Percentiles rank a stretch among this genome's conserved stretches.
These are phyloP conservation scores for Sialia sialis DNA, from an alignment of 2,113 vertebrate species.

Conservation along the genomic window DNA sequence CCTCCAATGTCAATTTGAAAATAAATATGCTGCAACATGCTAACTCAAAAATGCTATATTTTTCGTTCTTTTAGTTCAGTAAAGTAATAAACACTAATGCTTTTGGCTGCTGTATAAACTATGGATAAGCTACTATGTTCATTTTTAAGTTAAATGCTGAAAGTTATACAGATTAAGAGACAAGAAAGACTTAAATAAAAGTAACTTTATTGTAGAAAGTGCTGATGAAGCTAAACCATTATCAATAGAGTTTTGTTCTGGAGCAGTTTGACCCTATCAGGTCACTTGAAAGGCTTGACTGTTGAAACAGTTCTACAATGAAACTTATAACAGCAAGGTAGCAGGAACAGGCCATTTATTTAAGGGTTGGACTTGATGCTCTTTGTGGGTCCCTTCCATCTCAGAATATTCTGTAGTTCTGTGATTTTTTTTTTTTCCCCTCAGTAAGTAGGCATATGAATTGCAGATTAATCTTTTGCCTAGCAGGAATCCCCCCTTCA, in stretches of 20 bases:
- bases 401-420: not conserved
- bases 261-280: not conserved
- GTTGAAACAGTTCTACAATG: not conserved
- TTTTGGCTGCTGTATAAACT: not conserved
- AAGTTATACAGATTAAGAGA: not conserved
- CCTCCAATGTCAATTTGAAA: not conserved
- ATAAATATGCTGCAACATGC: not conserved
- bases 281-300: not conserved
- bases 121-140: not conserved
- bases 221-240: not conserved
- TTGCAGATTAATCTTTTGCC: not conserved
- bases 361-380: fast-evolving
- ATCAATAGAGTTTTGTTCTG: not conserved
- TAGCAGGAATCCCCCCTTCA: not conserved
- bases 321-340: not conserved
- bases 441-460: not conserved
- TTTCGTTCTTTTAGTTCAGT: not conserved
- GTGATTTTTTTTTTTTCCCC: not conserved
- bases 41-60: not conserved
- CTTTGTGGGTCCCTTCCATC: not conserved
- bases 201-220: not conserved
- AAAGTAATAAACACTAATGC: not conserved
- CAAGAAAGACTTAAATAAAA: not conserved
- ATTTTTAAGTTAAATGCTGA: not conserved
- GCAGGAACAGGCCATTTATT: fast-evolving